Evolutionary conservation across 2,113 vertebrate species (phyloP).

Genomic region (Cathartes aura): DNA sequence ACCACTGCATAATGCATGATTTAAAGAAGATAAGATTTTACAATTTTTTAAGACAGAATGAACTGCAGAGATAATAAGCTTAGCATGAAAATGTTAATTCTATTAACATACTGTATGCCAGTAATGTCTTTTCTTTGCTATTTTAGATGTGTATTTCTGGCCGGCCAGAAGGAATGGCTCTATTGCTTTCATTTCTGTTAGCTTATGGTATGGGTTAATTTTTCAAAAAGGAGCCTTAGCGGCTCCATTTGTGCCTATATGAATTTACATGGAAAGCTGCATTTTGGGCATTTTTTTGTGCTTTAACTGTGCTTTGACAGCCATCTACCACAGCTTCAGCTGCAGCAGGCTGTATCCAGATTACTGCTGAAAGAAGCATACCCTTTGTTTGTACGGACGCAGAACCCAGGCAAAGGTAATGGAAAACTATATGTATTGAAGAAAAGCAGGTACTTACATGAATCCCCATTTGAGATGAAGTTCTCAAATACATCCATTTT

Average conservation of each 20-base stretch:
- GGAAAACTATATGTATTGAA: neutral
- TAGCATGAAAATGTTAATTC: neutral
- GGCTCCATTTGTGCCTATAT: neutral
- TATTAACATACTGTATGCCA: neutral
- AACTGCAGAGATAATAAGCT: neutral
- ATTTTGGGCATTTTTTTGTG: neutral
- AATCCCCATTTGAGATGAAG: neutral
- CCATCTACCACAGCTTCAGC: neutral
- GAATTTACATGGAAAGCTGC: neutral
- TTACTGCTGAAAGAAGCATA: neutral
- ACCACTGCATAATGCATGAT: neutral
- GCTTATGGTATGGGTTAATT: neutral
- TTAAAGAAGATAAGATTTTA: neutral
- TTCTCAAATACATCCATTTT: neutral
- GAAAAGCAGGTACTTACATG: neutral
- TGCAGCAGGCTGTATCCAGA: neutral
- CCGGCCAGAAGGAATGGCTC: neutral
- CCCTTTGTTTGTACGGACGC: neutral
- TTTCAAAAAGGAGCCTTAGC: neutral
- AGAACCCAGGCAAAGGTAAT: neutral
- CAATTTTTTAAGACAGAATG: neutral
- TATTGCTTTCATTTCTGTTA: neutral
- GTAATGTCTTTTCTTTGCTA: neutral
- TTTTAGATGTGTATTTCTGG: neutral
- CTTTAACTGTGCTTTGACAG: neutral